Conservation (phyloP, 1,140 invertebrate genomes). For the Drosophila lowei region DNA sequence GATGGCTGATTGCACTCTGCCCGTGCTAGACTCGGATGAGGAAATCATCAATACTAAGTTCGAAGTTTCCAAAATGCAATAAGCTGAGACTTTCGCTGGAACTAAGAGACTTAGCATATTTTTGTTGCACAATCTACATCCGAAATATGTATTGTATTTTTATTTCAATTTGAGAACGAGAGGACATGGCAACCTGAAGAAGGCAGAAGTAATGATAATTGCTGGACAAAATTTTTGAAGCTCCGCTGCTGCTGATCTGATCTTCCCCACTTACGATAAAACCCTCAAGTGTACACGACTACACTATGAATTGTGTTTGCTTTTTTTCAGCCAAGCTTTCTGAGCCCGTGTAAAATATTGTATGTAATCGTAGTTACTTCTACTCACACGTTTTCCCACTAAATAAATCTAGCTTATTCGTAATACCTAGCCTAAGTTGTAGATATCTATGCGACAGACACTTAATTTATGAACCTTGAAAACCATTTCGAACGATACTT, state of each 20-base stretch:
- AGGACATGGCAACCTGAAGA: conserved; percentile 6
- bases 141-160: conserved; percentile 30
- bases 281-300: not conserved
- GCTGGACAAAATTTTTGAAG: conserved; percentile 8
- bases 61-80: conserved; percentile 96
- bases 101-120: conserved; percentile 60
- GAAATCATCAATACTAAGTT: conserved; percentile 94
- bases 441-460: conserved; percentile 55
- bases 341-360: conserved; percentile 68
- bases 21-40: conserved; percentile 94
- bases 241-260: conserved; percentile 4
- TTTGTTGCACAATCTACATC: conserved; percentile 53
- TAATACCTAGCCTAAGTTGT: conserved; percentile 75
- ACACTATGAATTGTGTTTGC: conserved; percentile 4
- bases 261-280: conserved; percentile 9
- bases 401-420: conserved; percentile 73
- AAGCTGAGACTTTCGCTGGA: conserved; percentile 60
- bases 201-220: conserved; percentile 3
- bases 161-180: conserved; percentile 9
- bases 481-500: conserved; percentile 16
- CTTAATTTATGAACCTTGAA: conserved; percentile 35
- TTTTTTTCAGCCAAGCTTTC: conserved; percentile 1
- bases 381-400: conserved; percentile 34
- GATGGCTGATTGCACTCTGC: conserved; percentile 88
- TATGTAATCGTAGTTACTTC: conserved; percentile 62